phyloP scores from a whole-genome alignment of 2,888 invertebrate species.

The Macaria notata region DNA sequence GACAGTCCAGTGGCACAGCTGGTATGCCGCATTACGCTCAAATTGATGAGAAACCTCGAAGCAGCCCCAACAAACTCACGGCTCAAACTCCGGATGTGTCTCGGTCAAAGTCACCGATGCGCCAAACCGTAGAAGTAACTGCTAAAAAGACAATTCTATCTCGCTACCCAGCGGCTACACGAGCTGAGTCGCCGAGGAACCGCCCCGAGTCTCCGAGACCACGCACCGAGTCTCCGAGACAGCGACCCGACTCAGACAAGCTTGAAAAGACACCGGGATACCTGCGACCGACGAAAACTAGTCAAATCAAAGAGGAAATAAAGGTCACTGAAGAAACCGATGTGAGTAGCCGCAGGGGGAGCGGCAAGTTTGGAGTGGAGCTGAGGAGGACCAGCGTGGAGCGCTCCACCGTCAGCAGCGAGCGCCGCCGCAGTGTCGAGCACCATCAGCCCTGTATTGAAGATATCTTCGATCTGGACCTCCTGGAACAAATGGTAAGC shows the following conservation, averaged over 20 bases:
- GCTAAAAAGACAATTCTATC: constrained; percentile 45
- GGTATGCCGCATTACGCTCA: constrained; percentile 35
- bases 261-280: constrained; percentile 63
- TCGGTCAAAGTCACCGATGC: constrained; percentile 53
- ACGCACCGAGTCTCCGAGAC: constrained; percentile 49
- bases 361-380: constrained; percentile 87
- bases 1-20: constrained; percentile 39
- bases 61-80: constrained; percentile 47
- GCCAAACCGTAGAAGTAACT: constrained; percentile 46
- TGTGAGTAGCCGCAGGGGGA: constrained; percentile 76
- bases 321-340: constrained; percentile 58
- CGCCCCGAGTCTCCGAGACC: constrained; percentile 52
- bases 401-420: constrained; percentile 68
- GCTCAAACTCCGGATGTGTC: constrained; percentile 52
- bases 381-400: constrained; percentile 82
- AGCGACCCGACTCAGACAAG: constrained; percentile 45
- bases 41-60: constrained; percentile 45
- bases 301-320: constrained; percentile 64
- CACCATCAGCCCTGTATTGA: constrained; percentile 84
- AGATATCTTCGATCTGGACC: constrained; percentile 86
- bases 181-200: constrained; percentile 52
- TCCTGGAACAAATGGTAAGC: constrained; percentile 88
- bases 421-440: constrained; percentile 73
- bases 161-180: constrained; percentile 46
- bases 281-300: constrained; percentile 65